Percentiles rank a stretch among this genome's conserved stretches.
Conservation (phyloP, 2,888 invertebrate genomes). For the Marasmarcha lunaedactyla region DNA sequence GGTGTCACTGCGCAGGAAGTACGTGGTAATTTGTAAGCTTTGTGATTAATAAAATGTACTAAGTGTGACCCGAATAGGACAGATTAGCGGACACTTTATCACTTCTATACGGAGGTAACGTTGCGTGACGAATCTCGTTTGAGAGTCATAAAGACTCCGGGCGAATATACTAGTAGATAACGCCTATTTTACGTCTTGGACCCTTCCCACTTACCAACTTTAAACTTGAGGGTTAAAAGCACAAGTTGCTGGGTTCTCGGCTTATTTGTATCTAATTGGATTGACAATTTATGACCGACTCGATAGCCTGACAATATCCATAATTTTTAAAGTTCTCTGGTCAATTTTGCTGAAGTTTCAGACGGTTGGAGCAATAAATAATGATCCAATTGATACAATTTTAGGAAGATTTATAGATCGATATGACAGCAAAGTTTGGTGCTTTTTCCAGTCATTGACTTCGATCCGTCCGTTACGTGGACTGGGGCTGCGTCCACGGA, state of each 20-base stretch:
- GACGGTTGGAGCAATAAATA: no score
- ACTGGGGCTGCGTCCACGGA: conserved; percentile 13
- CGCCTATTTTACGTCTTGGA: conserved; percentile 60
- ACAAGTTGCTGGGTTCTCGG: conserved; percentile 34
- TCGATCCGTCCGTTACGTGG: no score
- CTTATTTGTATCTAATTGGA: conserved; percentile 39
- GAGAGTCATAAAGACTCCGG: conserved; percentile 69
- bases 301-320: conserved; percentile 10
- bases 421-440: no score
- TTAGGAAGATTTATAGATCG: no score
- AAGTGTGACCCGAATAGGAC: conserved; percentile 69
- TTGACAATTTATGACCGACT: conserved; percentile 54
- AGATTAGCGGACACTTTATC: conserved; percentile 70
- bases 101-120: conserved; percentile 67
- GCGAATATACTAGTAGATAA: conserved; percentile 67
- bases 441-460: no score
- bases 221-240: conserved; percentile 45
- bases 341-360: no score
- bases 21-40: conserved; percentile 67
- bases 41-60: conserved; percentile 70
- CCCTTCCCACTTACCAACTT: conserved; percentile 64
- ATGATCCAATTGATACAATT: no score
- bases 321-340: no score
- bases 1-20: conserved; percentile 65
- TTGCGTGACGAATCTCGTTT: conserved; percentile 70